Evolutionary conservation across 2,113 vertebrate genomes (phyloP).

Genomic region (Mungos mungo): DNA sequence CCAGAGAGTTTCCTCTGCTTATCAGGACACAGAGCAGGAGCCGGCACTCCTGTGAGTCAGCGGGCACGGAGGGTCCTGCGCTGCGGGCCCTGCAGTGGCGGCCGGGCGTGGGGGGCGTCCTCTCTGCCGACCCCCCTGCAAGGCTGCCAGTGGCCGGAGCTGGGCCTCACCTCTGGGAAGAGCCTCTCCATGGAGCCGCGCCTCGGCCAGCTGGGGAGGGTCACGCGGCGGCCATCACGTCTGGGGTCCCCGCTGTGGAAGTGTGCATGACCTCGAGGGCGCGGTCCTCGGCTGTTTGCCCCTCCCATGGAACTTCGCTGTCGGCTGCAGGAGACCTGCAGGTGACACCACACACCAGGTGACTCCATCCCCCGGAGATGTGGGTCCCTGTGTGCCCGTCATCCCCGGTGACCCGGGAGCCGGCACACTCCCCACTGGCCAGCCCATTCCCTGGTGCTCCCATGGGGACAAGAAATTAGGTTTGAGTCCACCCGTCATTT

Average conservation of each 20-base stretch:
- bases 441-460: rapidly evolving
- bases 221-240: no score
- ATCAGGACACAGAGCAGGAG: rapidly evolving
- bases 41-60: rapidly evolving
- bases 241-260: not conserved
- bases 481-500: no score
- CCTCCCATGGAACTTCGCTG: rapidly evolving
- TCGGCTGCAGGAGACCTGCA: not conserved
- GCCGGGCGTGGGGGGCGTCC: rapidly evolving
- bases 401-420: not conserved
- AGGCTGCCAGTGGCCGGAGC: not conserved
- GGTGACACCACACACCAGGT: not conserved
- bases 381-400: not conserved
- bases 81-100: rapidly evolving
- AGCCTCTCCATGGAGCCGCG: not conserved
- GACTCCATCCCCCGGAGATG: rapidly evolving
- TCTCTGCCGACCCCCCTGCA: rapidly evolving
- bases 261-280: not conserved
- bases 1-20: no score
- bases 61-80: rapidly evolving
- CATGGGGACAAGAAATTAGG: rapidly evolving
- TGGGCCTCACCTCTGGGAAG: not conserved
- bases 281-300: not conserved
- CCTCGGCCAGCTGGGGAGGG: no score
- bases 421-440: not conserved